Percentiles rank a stretch among this genome's conserved stretches.
Conservation (phyloP, 2,113 vertebrate genomes). For the Alexandromys fortis region DNA sequence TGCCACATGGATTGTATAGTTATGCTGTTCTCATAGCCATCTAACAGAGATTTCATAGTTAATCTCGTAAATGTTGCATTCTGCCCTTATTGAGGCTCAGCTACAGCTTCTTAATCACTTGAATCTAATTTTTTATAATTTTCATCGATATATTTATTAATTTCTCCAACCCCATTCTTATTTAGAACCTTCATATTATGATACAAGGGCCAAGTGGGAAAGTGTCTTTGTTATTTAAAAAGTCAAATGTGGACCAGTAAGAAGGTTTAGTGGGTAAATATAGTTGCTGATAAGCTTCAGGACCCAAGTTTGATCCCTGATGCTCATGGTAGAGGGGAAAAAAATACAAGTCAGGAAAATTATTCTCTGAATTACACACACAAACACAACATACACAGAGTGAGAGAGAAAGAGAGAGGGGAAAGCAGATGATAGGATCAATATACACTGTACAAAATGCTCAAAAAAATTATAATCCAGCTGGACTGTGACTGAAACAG, state of each 20-base stretch:
- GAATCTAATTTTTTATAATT: conserved; percentile 11
- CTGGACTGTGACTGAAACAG: too few species aligned
- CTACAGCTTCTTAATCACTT: conserved; percentile 23
- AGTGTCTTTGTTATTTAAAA: background rate
- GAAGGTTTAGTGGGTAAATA: background rate
- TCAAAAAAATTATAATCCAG: background rate
- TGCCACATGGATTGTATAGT: conserved; percentile 12
- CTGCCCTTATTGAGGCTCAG: background rate
- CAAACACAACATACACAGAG: background rate
- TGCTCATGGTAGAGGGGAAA: background rate
- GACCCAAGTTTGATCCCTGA: background rate
- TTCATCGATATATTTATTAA: conserved; percentile 35
- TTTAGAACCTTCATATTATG: conserved; percentile 11
- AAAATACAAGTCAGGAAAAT: background rate
- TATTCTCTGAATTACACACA: background rate
- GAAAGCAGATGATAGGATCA: background rate
- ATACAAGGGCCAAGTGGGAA: background rate
- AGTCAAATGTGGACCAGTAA: background rate
- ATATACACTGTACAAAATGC: background rate
- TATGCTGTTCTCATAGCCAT: background rate
- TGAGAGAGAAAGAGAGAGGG: background rate
- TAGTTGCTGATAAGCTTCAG: background rate
- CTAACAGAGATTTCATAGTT: conserved; percentile 24
- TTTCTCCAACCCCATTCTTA: background rate
- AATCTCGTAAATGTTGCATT: conserved; percentile 16